Conservation (phyloP, 1,140 invertebrate species). For the Eurytemora carolleeae region DNA sequence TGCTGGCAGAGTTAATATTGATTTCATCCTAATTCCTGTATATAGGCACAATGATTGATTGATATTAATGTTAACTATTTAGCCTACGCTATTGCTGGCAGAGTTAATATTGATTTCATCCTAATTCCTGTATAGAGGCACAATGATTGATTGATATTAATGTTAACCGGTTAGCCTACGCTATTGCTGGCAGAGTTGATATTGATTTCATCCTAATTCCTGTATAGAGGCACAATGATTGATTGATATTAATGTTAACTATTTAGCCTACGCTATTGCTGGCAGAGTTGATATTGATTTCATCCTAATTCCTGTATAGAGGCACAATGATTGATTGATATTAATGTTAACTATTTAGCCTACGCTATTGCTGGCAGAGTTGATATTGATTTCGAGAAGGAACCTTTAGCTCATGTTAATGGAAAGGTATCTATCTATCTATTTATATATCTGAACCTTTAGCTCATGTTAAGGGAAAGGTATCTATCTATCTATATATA, state of each 20-base stretch:
- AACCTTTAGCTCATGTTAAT: conserved; percentile 48
- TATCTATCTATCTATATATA: too few relatives aligned
- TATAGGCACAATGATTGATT: too few relatives aligned
- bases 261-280: conserved; percentile 37
- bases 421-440: conserved; percentile 22
- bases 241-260: too few relatives aligned
- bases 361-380: conserved; percentile 87
- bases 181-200: conserved; percentile 73
- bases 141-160: too few relatives aligned
- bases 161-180: conserved; percentile 48
- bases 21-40: too few relatives aligned
- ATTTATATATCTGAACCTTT: too few relatives aligned
- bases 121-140: too few relatives aligned
- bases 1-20: conserved; percentile 77
- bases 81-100: conserved; percentile 85
- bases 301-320: too few relatives aligned
- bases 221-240: too few relatives aligned
- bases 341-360: conserved; percentile 29
- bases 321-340: too few relatives aligned
- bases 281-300: conserved; percentile 36
- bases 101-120: conserved; percentile 76
- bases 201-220: too few relatives aligned
- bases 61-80: conserved; percentile 65
- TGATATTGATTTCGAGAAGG: conserved; percentile 77
- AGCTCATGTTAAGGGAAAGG: too few relatives aligned